Percentiles rank a stretch among this genome's conserved stretches.
phyloP scores from a whole-genome alignment of 1,140 invertebrate species.

The Pseudomyrmex sp. region DNA sequence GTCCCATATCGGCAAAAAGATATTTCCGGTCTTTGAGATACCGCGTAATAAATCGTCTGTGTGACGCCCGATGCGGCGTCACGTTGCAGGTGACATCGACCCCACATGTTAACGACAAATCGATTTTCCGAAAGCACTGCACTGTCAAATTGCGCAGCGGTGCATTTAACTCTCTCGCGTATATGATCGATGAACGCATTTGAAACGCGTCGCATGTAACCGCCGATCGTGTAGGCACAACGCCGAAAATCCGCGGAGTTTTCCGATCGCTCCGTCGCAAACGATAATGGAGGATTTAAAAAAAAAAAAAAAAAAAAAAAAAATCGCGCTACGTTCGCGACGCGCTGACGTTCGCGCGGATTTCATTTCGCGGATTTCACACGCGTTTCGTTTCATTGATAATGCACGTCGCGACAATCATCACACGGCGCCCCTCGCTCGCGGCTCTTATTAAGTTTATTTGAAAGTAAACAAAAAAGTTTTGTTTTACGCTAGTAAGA shows the following conservation, averaged over 20 bases:
- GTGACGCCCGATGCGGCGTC: slow-evolving; percentile 29
- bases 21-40: neutral
- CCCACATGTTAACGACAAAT: slow-evolving; percentile 59
- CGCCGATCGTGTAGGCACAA: neutral
- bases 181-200: slow-evolving; percentile 46
- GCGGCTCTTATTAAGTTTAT: neutral
- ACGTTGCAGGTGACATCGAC: slow-evolving; percentile 56
- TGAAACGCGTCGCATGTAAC: slow-evolving; percentile 28
- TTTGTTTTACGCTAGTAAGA: neutral
- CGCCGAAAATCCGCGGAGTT: slow-evolving; percentile 24
- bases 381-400: neutral
- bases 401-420: slow-evolving; percentile 17
- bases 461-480: neutral
- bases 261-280: slow-evolving; percentile 19
- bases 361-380: slow-evolving; percentile 25
- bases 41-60: slow-evolving; percentile 50
- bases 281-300: neutral
- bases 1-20: neutral
- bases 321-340: neutral
- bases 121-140: slow-evolving; percentile 63
- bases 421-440: neutral
- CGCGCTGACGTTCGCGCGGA: slow-evolving; percentile 14
- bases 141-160: slow-evolving; percentile 62
- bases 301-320: neutral
- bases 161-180: slow-evolving; percentile 46